Evolutionary conservation across 2,888 invertebrate species (phyloP).

Genomic region (Agrenia bidenticulata): DNA sequence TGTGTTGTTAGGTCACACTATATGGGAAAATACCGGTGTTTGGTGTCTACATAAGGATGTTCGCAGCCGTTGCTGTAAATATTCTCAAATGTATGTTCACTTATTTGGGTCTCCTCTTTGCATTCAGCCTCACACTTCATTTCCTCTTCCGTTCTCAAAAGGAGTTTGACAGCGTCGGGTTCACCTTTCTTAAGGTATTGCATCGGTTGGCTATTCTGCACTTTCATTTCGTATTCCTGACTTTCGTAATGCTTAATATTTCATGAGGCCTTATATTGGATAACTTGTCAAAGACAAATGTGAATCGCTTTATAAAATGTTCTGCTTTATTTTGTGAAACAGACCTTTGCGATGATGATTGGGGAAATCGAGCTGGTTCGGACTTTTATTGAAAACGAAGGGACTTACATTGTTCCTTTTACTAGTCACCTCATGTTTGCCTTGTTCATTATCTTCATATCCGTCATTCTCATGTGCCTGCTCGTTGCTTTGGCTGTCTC

Average conservation of each 20-base stretch:
- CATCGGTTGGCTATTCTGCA: too few relatives aligned
- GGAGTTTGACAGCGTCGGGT: slow-evolving; percentile 53
- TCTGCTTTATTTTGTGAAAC: slow-evolving; percentile 9
- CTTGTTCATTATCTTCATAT: slow-evolving; percentile 53
- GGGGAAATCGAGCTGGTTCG: slow-evolving; percentile 52
- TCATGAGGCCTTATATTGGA: too few relatives aligned
- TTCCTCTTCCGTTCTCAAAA: slow-evolving; percentile 53
- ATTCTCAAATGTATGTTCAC: slow-evolving; percentile 53
- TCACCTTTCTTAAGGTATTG: slow-evolving; percentile 53
- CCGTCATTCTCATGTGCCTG: slow-evolving; percentile 52
- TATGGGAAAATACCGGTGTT: slow-evolving; percentile 54
- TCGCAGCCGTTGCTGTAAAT: slow-evolving; percentile 52
- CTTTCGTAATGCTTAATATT: too few relatives aligned
- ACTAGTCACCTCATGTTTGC: slow-evolving; percentile 53
- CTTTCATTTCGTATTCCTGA: too few relatives aligned
- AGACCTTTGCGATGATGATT: slow-evolving; percentile 54
- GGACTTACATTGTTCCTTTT: slow-evolving; percentile 51
- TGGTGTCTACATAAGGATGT: slow-evolving; percentile 53
- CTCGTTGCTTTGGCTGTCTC: slow-evolving; percentile 51
- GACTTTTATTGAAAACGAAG: slow-evolving; percentile 52
- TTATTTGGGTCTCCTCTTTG: slow-evolving; percentile 53
- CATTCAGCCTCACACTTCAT: slow-evolving; percentile 53
- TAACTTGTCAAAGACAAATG: too few relatives aligned
- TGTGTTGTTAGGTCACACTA: slow-evolving; percentile 48
- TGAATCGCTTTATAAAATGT: neutral